Conservation (phyloP, 2,888 invertebrate species). For the Maniola hyperantus region DNA sequence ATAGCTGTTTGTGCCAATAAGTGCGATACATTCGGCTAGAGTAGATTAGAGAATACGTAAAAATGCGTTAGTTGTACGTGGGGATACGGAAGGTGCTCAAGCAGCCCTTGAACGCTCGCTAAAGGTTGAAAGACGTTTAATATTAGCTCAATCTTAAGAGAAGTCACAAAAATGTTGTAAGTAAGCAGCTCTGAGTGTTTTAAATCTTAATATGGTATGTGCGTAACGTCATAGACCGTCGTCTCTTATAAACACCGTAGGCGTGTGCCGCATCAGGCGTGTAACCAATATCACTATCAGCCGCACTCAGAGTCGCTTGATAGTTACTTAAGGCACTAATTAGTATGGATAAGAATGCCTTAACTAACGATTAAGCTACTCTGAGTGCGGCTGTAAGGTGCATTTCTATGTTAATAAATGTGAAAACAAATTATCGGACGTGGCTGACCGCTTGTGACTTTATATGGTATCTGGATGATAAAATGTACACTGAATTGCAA, state of each 20-base stretch:
- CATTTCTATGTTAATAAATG: no score
- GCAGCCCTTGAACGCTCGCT: constrained; percentile 65
- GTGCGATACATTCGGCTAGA: constrained; percentile 59
- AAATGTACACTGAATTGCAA: no score
- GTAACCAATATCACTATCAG: no score
- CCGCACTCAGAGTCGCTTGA: no score
- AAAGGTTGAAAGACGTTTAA: constrained; percentile 70
- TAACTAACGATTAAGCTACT: no score
- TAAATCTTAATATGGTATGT: constrained; percentile 38
- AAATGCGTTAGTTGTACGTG: constrained; percentile 49
- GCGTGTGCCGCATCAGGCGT: no score
- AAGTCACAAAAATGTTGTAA: constrained; percentile 39
- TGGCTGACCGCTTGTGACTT: no score
- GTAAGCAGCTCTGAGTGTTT: constrained; percentile 44
- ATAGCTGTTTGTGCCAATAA: constrained; percentile 70
- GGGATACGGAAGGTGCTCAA: constrained; percentile 50
- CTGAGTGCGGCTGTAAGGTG: no score
- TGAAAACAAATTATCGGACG: no score
- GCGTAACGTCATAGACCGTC: constrained; percentile 2
- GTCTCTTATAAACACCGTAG: constrained; percentile 19
- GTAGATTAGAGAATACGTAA: constrained; percentile 64
- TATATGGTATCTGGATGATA: no score
- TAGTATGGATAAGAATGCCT: no score
- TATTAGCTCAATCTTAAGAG: constrained; percentile 43
- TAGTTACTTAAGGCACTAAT: no score